Percentiles rank a stretch among this genome's conserved stretches.
Evolutionary conservation across 37 sponge, comb jelly and placozoan species (phyloP).

Genomic region (Axinella damicornis): DNA sequence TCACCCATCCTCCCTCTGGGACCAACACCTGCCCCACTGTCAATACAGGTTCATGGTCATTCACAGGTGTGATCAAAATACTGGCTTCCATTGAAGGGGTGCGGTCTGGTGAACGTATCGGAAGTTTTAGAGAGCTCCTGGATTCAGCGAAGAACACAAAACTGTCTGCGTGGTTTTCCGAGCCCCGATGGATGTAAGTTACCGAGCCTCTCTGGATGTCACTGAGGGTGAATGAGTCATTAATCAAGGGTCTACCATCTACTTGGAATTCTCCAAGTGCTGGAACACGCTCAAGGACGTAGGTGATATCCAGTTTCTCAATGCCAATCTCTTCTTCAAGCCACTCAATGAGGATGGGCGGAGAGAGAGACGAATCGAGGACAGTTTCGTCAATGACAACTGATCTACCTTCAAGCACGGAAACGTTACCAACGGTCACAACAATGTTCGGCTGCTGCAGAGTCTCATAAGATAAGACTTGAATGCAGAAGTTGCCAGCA

Average conservation of each 20-base stretch:
- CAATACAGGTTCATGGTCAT: conserved; percentile 39
- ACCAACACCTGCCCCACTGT: conserved; percentile 4
- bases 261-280: conserved; percentile 1
- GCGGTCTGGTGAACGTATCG: conserved; percentile 12
- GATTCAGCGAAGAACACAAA: conserved; percentile 32
- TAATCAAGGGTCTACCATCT: neutral
- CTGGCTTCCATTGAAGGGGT: neutral
- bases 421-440: neutral
- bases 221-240: conserved; percentile 31
- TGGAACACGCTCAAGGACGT: conserved; percentile 16
- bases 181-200: conserved; percentile 36
- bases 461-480: conserved; percentile 1
- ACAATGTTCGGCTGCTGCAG: conserved; percentile 14
- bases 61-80: conserved; percentile 41
- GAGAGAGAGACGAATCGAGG: conserved; percentile 4
- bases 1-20: conserved; percentile 44
- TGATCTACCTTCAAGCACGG: conserved; percentile 22
- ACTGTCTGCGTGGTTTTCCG: conserved; percentile 42
- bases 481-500: conserved; percentile 19
- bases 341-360: neutral
- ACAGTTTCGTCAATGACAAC: neutral
- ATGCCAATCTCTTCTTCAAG: neutral
- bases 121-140: conserved; percentile 5
- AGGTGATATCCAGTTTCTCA: conserved; percentile 21
- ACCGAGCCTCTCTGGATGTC: conserved; percentile 25